Percentiles rank a stretch among this genome's conserved stretches.
These are phyloP conservation scores for Chinchilla lanigera DNA, from an alignment of 2,113 vertebrate species.

Conservation along the genomic window DNA sequence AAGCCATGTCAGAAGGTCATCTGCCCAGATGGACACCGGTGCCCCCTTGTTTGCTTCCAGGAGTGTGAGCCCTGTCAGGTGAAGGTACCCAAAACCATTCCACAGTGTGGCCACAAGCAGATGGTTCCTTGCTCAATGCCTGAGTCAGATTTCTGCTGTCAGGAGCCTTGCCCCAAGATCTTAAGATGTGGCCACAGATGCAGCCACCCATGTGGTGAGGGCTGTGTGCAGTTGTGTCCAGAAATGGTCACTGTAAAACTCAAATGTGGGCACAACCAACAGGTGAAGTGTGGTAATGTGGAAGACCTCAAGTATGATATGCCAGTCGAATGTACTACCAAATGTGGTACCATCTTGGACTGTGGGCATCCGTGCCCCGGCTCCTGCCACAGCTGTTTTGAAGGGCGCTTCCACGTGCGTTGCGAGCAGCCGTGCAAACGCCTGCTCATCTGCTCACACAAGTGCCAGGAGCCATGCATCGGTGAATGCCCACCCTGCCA, in stretches of 20 bases:
- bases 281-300: constrained; percentile 85
- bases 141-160: constrained; percentile 86
- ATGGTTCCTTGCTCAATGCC: constrained; percentile 91
- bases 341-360: constrained; percentile 86
- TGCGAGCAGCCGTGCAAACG: constrained; percentile 88
- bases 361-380: constrained; percentile 93
- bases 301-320: constrained; percentile 53
- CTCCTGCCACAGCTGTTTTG: constrained; percentile 90
- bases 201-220: constrained; percentile 86
- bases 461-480: constrained; percentile 91
- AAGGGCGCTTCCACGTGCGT: constrained; percentile 90
- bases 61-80: constrained; percentile 89
- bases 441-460: constrained; percentile 93
- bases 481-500: constrained; percentile 69
- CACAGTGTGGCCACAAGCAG: constrained; percentile 90
- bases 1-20: constrained; percentile 92
- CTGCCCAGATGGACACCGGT: constrained; percentile 91
- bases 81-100: constrained; percentile 89
- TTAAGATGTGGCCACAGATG: constrained; percentile 92
- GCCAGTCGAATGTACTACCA: constrained; percentile 82
- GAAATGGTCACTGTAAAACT: constrained; percentile 83
- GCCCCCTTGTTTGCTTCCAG: constrained; percentile 86
- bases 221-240: constrained; percentile 86
- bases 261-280: constrained; percentile 90
- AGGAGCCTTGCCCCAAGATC: constrained; percentile 87